phyloP scores from a whole-genome alignment of 2,888 invertebrate species.

The Philaethria dido region DNA sequence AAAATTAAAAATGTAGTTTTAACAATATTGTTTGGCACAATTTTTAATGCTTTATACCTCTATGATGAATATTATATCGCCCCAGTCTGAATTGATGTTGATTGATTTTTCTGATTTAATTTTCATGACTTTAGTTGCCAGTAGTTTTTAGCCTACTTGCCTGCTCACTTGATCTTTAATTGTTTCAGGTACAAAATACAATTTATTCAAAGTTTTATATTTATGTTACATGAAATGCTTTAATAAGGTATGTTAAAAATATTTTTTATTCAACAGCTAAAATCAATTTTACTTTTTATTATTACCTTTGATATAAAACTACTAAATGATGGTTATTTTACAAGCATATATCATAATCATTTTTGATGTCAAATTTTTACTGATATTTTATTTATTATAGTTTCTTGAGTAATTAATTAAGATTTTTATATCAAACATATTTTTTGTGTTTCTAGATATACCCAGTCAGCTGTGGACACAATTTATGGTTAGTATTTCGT shows the following conservation, averaged over 20 bases:
- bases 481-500: conserved; percentile 3
- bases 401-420: not conserved
- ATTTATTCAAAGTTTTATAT: not conserved
- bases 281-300: not conserved
- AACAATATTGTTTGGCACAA: too few relatives aligned
- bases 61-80: conserved; percentile 28
- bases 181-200: not conserved
- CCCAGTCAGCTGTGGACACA: not conserved
- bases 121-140: not conserved
- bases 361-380: conserved; percentile 30
- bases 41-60: too few relatives aligned
- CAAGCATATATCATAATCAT: conserved; percentile 40
- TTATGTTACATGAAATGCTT: too few relatives aligned
- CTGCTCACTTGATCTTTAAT: not conserved
- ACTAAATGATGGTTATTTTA: conserved; percentile 34
- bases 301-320: too few relatives aligned
- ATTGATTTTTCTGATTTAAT: conserved; percentile 18
- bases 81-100: conserved; percentile 28
- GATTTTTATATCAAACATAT: not conserved
- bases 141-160: not conserved
- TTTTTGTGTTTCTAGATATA: not conserved
- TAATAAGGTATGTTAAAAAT: not conserved
- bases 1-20: too few relatives aligned
- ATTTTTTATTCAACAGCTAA: not conserved
- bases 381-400: conserved; percentile 16